Evolutionary conservation across 2,888 invertebrate species (phyloP), one percentile per base, ranked within the genome.

Genomic region (Melieria omissa): DNA sequence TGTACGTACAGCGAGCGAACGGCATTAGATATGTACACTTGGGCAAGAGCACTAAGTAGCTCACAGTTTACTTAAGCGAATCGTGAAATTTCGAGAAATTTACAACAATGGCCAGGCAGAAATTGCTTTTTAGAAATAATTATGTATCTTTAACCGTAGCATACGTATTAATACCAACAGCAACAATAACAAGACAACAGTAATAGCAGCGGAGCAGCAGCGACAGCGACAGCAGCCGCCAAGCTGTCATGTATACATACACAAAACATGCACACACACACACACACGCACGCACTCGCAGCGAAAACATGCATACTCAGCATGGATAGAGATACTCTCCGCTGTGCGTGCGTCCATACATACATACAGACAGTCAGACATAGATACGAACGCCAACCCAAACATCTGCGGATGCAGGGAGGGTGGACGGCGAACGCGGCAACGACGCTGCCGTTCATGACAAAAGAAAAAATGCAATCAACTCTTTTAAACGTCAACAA

Each of bases 61-160:
- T 29, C 61, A 70, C 71, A 64, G 70, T 67, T 70, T 62, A 45
- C 60, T 65, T 69, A 78, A 65, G n/a, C 73, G 74, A 77, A 76
- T 74, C 79, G 79, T 79, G 81, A 83, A 83, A 83, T 80, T 81
- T 80, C 79, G 80, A 83, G 78, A 80, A 80, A 82, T 81, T 82
- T 85, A 80, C 82, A 80, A 83, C 81, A 83, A 84, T 82, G 79
- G 81, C 75, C 79, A 81, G 85, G 86, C 85, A 82, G 83, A 84
- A 85, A 85, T 81, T 84, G 82, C 78, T 83, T 85, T 85, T 86
- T 79, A 83, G 83, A 83, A 72, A 70, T 84, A 83, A 82, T 83
- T 82, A 81, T 83, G 84, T 83, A 84, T 84, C 82, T 82, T 80
- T 78, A 80, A 78, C 77, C 61, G 65, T 61, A 71, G 57, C 65